Conservation (phyloP, 2,113 vertebrate species). For the Nycticorax nycticorax region DNA sequence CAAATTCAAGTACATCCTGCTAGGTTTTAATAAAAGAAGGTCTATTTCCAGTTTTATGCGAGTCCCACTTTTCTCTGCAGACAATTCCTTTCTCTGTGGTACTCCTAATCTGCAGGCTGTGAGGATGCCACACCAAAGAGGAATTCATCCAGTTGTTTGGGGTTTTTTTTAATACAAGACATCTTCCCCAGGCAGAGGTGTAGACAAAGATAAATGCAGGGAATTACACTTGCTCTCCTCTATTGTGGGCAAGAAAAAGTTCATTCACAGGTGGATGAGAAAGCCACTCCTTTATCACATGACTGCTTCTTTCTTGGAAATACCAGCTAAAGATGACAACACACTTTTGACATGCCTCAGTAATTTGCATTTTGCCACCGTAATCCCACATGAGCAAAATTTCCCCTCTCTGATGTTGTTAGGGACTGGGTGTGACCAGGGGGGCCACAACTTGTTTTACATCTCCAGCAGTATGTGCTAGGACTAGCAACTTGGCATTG, state of each 20-base stretch:
- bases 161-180: background rate
- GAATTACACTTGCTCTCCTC: background rate
- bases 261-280: background rate
- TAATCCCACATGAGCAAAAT: background rate
- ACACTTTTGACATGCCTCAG: background rate
- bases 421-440: rapidly evolving
- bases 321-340: background rate
- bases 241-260: background rate
- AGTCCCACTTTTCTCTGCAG: background rate
- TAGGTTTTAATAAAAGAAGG: background rate
- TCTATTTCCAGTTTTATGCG: background rate
- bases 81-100: background rate
- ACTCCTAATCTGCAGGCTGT: background rate
- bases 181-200: background rate
- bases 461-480: background rate
- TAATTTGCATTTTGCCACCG: background rate
- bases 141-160: background rate
- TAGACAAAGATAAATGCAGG: background rate
- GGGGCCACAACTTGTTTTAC: background rate
- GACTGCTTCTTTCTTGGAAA: background rate
- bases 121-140: background rate
- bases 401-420: background rate
- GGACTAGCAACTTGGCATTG: background rate
- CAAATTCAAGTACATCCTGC: background rate
- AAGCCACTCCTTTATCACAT: background rate